A percentile compares a stretch with the other conserved stretches of the same genome.
These are phyloP conservation scores for Orthonyx spaldingii DNA, from an alignment of 2,113 vertebrate genomes.

Conservation along the genomic window DNA sequence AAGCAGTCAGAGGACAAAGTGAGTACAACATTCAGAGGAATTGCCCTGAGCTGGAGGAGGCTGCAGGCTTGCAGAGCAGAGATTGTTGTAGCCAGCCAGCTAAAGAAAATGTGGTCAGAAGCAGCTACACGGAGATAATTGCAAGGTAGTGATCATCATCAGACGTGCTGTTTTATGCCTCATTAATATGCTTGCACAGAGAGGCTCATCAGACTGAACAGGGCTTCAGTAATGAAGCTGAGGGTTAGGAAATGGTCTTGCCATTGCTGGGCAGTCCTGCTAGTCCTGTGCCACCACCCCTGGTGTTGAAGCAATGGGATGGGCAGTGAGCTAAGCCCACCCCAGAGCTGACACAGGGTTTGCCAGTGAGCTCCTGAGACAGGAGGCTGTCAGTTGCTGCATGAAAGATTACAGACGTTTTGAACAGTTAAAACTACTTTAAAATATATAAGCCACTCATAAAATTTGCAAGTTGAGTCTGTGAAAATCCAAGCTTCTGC, in stretches of 20 bases:
- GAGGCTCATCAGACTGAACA: neutral
- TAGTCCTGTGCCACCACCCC: neutral
- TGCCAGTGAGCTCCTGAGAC: neutral
- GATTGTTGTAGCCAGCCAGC: neutral
- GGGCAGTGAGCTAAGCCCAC: neutral
- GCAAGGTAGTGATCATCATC: neutral
- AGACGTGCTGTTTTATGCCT: neutral
- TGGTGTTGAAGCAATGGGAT: neutral
- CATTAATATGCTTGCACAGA: neutral
- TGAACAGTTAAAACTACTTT: neutral
- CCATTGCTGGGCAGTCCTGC: neutral
- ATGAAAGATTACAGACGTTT: neutral
- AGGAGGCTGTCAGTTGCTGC: rapidly evolving
- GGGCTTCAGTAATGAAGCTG: neutral
- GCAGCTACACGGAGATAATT: neutral
- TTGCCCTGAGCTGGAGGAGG: neutral
- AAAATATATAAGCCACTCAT: neutral
- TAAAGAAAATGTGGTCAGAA: neutral
- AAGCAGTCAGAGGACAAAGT: neutral
- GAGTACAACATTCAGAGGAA: neutral
- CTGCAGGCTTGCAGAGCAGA: neutral
- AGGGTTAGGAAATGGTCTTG: neutral
- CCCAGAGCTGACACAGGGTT: neutral
- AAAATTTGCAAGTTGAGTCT: neutral
- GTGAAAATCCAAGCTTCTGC: neutral